Conservation (phyloP, 2,888 invertebrate genomes). For the Tanytarsus gracilentus region DNA sequence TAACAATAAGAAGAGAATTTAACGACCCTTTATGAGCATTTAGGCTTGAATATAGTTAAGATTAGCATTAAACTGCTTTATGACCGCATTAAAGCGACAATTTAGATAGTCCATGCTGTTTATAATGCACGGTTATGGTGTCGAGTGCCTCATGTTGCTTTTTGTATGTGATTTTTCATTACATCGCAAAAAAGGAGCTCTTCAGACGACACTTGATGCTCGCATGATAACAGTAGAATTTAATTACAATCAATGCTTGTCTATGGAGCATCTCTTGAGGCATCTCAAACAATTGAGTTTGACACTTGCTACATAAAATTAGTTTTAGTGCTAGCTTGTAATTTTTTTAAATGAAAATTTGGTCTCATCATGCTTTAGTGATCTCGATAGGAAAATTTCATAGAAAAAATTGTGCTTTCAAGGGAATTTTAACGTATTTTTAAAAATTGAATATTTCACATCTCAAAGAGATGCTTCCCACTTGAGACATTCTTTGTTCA, state of each 20-base stretch:
- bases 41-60: slow-evolving; percentile 14
- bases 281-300: no score
- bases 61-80: slow-evolving; percentile 28
- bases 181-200: neutral
- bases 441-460: no score
- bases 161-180: neutral
- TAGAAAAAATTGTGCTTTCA: neutral
- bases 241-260: slow-evolving; percentile 24
- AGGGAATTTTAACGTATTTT: no score
- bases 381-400: neutral
- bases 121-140: neutral
- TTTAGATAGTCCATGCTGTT: slow-evolving; percentile 19
- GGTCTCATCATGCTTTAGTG: slow-evolving; percentile 8
- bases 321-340: slow-evolving; percentile 1
- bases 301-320: neutral
- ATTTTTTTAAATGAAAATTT: neutral
- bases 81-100: slow-evolving; percentile 18
- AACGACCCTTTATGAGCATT: no score
- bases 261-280: slow-evolving; percentile 1
- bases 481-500: no score
- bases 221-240: slow-evolving; percentile 21
- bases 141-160: neutral
- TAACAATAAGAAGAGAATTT: no score
- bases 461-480: no score
- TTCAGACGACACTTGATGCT: neutral